A percentile compares a stretch with the other conserved stretches of the same genome.
Evolutionary conservation across 2,888 invertebrate species (phyloP).

Genomic region (Notodonta dromedarius): DNA sequence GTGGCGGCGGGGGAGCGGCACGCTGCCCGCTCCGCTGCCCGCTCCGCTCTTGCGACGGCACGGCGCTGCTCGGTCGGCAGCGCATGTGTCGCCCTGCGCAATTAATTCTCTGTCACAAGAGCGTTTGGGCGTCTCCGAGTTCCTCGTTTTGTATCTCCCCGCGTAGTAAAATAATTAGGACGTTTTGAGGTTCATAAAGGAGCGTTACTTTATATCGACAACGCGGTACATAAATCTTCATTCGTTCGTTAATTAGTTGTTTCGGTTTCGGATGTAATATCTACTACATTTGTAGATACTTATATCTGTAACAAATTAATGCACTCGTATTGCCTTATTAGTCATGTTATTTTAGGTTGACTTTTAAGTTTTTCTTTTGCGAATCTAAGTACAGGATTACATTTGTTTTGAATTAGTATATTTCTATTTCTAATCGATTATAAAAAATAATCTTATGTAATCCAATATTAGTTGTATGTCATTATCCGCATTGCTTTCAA

Average conservation of each 20-base stretch:
- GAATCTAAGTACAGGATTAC: too few species aligned
- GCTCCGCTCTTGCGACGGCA: constrained; percentile 32
- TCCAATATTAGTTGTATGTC: too few species aligned
- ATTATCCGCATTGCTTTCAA: too few species aligned
- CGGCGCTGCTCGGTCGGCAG: constrained; percentile 39
- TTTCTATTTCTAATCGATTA: too few species aligned
- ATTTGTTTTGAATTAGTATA: too few species aligned
- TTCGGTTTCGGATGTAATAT: constrained; percentile 51
- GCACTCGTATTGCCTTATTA: constrained; percentile 10
- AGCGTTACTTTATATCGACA: constrained; percentile 83
- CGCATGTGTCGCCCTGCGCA: constrained; percentile 81
- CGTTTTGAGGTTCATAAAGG: constrained; percentile 84
- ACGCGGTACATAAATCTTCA: constrained; percentile 82
- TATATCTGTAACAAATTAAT: constrained; percentile 25
- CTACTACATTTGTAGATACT: constrained; percentile 41
- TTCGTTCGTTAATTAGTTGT: constrained; percentile 77
- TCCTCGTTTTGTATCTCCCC: constrained; percentile 76
- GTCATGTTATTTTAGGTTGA: background rate
- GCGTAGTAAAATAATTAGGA: constrained; percentile 83
- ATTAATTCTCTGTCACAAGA: constrained; percentile 84
- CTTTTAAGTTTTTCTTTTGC: too few species aligned
- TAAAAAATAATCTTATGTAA: too few species aligned
- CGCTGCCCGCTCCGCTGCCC: background rate
- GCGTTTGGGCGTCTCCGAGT: constrained; percentile 81
- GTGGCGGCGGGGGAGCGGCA: constrained; percentile 10